These are phyloP conservation scores for Vanacampus margaritifer DNA, from an alignment of 2,113 vertebrate genomes.

Conservation along the genomic window DNA sequence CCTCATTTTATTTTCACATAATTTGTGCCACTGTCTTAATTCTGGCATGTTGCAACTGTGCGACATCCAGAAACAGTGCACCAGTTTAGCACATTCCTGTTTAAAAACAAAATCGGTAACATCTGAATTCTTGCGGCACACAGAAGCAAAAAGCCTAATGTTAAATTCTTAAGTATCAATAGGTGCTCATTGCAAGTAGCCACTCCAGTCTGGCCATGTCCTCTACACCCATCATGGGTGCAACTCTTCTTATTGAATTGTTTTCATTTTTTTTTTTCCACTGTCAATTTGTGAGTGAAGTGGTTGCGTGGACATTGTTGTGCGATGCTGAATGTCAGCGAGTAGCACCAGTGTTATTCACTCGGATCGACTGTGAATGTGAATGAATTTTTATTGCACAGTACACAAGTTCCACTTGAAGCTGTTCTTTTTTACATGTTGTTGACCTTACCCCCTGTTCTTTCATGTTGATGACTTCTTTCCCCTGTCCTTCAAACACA, in stretches of 20 bases:
- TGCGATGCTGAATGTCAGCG: constrained; percentile 47
- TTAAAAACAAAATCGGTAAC: not conserved
- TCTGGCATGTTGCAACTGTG: too few relatives aligned
- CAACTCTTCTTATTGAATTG: constrained; percentile 39
- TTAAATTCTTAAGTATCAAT: constrained; percentile 32
- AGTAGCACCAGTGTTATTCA: constrained; percentile 27
- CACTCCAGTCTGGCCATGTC: constrained; percentile 40
- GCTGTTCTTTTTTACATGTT: not conserved
- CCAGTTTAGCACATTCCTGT: not conserved
- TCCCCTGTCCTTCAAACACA: not conserved
- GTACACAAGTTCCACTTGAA: not conserved
- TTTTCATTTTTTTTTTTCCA: constrained; percentile 23
- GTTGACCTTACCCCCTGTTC: not conserved
- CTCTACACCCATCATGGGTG: constrained; percentile 52
- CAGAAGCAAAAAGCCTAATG: not conserved
- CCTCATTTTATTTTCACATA: constrained; percentile 6
- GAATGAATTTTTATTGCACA: constrained; percentile 39
- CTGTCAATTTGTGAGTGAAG: constrained; percentile 52
- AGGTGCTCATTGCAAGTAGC: constrained; percentile 41
- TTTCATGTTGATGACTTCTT: not conserved
- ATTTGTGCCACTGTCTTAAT: constrained; percentile 3
- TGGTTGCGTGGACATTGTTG: constrained; percentile 57
- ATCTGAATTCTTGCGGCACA: not conserved
- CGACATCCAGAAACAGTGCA: too few relatives aligned
- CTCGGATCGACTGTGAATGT: constrained; percentile 47